Percentiles rank a stretch among this genome's conserved stretches.
phyloP scores from a whole-genome alignment of 2,113 vertebrate species.

The Pseudopodoces humilis region DNA sequence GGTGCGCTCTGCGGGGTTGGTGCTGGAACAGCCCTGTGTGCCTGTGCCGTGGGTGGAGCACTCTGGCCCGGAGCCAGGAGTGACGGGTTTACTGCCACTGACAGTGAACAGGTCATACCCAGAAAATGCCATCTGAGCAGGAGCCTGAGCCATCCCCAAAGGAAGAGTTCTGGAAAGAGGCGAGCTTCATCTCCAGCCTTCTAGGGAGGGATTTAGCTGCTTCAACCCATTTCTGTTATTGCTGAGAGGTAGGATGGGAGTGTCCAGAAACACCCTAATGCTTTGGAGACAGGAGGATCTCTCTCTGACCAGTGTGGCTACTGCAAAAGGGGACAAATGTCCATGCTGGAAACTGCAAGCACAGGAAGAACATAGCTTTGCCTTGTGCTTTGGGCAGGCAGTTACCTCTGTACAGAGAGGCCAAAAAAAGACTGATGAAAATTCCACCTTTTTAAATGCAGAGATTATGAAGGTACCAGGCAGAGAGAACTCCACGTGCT shows the following conservation, averaged over 20 bases:
- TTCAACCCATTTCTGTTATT: background rate
- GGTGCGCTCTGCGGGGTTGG: background rate
- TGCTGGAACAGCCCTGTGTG: background rate
- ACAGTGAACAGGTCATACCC: background rate
- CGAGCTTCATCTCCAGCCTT: background rate
- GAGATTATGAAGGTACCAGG: background rate
- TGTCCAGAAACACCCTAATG: background rate
- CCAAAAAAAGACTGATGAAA: background rate
- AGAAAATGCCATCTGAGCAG: constrained; percentile 3
- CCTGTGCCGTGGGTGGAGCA: background rate
- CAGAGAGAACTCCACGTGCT: background rate
- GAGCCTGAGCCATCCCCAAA: background rate
- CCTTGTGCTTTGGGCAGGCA: background rate
- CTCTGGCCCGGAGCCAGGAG: background rate
- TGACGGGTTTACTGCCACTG: background rate
- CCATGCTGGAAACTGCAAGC: background rate
- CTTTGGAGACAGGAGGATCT: background rate
- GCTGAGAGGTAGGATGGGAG: background rate
- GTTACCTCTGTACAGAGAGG: background rate
- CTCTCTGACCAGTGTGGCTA: background rate
- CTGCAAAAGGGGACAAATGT: background rate
- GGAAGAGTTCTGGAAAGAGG: background rate
- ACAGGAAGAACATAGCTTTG: background rate
- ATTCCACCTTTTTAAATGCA: background rate
- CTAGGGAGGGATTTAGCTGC: background rate